Conservation (phyloP, 2,113 vertebrate species). For the Panthera tigris region DNA sequence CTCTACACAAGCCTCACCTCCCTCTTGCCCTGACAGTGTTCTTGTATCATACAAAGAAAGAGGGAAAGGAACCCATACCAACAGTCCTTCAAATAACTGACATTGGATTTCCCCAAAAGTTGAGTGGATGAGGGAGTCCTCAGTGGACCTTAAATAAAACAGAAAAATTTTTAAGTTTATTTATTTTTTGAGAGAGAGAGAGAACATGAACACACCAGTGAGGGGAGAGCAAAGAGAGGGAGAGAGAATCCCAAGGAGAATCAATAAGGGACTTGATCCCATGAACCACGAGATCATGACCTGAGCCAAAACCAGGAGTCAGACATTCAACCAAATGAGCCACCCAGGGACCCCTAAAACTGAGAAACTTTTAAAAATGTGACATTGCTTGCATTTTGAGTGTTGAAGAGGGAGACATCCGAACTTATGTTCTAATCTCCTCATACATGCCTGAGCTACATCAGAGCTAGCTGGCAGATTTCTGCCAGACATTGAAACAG, state of each 20-base stretch:
- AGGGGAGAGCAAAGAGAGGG: too few species aligned
- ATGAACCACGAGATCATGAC: too few species aligned
- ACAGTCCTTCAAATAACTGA: neutral
- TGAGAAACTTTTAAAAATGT: neutral
- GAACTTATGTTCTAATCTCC: neutral
- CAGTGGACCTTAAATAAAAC: neutral
- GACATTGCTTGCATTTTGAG: neutral
- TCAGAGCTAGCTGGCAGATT: neutral
- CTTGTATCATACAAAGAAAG: neutral
- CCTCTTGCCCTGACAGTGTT: neutral
- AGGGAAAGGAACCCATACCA: neutral
- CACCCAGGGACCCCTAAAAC: neutral
- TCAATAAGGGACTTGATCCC: too few species aligned
- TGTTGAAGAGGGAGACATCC: neutral
- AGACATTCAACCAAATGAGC: too few species aligned
- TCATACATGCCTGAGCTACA: neutral
- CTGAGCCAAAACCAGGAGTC: too few species aligned
- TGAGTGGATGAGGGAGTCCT: neutral
- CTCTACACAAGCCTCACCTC: neutral
- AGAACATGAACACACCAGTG: too few species aligned
- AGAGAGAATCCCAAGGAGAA: too few species aligned
- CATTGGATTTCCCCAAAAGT: neutral
- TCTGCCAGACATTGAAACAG: neutral
- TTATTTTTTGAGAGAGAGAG: too few species aligned
- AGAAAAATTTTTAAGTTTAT: neutral